Evolutionary conservation across 1,140 invertebrate genomes (phyloP).

Genomic region (Lordiphosa clarofinis): DNA sequence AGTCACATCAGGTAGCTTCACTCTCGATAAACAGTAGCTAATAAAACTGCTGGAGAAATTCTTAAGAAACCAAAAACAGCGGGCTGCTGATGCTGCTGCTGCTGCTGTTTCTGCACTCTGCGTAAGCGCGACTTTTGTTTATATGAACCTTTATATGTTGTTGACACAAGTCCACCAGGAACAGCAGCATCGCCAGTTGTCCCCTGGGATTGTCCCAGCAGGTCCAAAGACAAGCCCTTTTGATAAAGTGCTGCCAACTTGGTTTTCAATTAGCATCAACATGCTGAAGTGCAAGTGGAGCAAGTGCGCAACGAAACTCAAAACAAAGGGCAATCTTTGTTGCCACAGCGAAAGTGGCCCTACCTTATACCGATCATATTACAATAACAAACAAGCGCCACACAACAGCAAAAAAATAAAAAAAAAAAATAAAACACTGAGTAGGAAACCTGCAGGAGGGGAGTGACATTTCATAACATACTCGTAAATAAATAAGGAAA

Average conservation of each 20-base stretch:
- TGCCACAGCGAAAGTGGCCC: slow-evolving; percentile 57
- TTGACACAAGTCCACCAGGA: neutral
- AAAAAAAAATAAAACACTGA: neutral
- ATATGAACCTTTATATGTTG: no score
- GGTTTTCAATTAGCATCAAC: slow-evolving; percentile 66
- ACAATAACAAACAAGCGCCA: slow-evolving; percentile 62
- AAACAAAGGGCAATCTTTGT: slow-evolving; percentile 50
- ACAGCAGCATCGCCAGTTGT: neutral
- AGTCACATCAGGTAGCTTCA: slow-evolving; percentile 29
- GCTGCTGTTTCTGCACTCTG: no score
- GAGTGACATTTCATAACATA: slow-evolving; percentile 65
- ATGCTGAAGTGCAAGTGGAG: slow-evolving; percentile 68
- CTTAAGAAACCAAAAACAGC: slow-evolving; percentile 10
- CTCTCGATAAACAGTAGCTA: slow-evolving; percentile 57
- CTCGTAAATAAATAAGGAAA: slow-evolving; percentile 46
- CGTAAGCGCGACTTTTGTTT: no score
- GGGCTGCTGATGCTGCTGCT: slow-evolving; percentile 1
- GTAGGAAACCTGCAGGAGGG: slow-evolving; percentile 11
- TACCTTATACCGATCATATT: slow-evolving; percentile 51
- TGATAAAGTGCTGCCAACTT: slow-evolving; percentile 70
- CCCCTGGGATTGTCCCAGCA: slow-evolving; percentile 50
- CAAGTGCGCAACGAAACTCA: slow-evolving; percentile 40
- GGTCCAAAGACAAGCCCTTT: slow-evolving; percentile 53
- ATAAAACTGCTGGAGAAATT: slow-evolving; percentile 62
- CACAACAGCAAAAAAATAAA: slow-evolving; percentile 16